Percentiles rank a stretch among this genome's conserved stretches.
phyloP scores from a whole-genome alignment of 2,888 invertebrate species.

The Drosophila yooni region DNA sequence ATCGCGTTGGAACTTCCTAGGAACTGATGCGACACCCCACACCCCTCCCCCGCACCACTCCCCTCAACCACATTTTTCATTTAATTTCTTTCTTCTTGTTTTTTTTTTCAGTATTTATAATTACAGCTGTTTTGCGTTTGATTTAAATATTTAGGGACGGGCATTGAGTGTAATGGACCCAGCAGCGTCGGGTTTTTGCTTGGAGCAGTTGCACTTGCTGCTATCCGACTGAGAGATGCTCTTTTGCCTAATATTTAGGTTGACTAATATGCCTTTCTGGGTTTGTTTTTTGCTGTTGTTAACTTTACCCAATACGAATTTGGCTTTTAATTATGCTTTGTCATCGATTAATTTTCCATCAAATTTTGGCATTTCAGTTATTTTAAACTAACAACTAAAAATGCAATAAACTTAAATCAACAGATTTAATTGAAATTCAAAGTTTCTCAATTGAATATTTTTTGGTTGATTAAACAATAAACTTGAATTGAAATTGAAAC shows the following conservation, averaged over 20 bases:
- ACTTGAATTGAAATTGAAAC: neutral
- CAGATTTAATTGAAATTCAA: neutral
- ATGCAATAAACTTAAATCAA: neutral
- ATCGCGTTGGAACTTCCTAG: slow-evolving; percentile 3
- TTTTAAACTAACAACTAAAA: neutral
- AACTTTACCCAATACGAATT: neutral
- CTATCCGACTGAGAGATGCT: neutral
- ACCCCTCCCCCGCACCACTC: no score
- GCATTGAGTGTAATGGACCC: slow-evolving; percentile 12
- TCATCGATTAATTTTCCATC: neutral
- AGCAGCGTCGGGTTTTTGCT: neutral
- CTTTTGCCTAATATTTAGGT: neutral
- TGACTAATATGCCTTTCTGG: no score
- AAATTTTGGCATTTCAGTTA: neutral
- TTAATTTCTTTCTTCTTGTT: neutral
- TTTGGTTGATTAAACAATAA: neutral
- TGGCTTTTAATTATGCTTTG: neutral
- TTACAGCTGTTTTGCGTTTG: slow-evolving; percentile 56
- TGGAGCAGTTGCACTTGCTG: neutral
- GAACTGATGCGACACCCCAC: slow-evolving; percentile 25
- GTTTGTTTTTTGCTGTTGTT: neutral
- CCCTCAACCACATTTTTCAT: neutral
- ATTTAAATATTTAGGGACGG: slow-evolving; percentile 33
- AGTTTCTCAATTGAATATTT: neutral
- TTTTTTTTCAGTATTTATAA: slow-evolving; percentile 44